Evolutionary conservation across 2,797 vertebrate species (phyloP).

Genomic region (Echeneis naucrates): DNA sequence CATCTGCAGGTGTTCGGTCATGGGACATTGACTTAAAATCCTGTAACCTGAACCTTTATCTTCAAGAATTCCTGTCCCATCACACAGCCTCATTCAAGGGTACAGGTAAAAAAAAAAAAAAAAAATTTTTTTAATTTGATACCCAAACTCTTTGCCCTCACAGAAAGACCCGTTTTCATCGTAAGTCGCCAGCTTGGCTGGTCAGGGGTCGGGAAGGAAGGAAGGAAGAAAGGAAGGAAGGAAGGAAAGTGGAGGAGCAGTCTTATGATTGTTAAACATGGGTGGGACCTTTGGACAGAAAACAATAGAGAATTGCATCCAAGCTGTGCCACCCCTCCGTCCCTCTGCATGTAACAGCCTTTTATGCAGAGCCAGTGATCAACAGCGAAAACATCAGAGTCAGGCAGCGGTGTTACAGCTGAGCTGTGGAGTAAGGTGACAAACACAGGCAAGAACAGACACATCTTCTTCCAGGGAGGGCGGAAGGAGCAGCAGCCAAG

Average conservation of each 20-base stretch:
- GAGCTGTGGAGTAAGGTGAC: slow-evolving; percentile 22
- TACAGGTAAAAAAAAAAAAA: slow-evolving; percentile 75
- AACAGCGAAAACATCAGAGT: slow-evolving; percentile 21
- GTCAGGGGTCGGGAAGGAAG: slow-evolving; percentile 37
- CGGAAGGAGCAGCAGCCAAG: slow-evolving; percentile 22
- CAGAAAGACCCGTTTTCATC: slow-evolving; percentile 35
- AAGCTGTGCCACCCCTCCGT: slow-evolving; percentile 41
- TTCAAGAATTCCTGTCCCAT: slow-evolving; percentile 91
- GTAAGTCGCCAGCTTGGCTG: slow-evolving; percentile 40
- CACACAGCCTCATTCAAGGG: slow-evolving; percentile 91
- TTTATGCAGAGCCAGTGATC: slow-evolving; percentile 20
- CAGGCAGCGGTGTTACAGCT: slow-evolving; percentile 7
- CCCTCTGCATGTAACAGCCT: background rate
- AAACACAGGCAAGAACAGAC: slow-evolving; percentile 28
- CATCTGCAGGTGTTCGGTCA: slow-evolving; percentile 86
- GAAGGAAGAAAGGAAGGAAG: slow-evolving; percentile 70
- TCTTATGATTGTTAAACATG: slow-evolving; percentile 73
- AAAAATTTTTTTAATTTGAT: background rate
- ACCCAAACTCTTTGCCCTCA: slow-evolving; percentile 1
- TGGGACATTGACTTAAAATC: slow-evolving; percentile 90
- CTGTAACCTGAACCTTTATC: slow-evolving; percentile 90
- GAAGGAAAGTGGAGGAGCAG: slow-evolving; percentile 63
- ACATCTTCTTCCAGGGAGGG: slow-evolving; percentile 1
- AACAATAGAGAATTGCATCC: slow-evolving; percentile 59
- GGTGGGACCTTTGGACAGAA: slow-evolving; percentile 57